phyloP scores from a whole-genome alignment of 2,888 invertebrate genomes.

The Apodemia duryi region DNA sequence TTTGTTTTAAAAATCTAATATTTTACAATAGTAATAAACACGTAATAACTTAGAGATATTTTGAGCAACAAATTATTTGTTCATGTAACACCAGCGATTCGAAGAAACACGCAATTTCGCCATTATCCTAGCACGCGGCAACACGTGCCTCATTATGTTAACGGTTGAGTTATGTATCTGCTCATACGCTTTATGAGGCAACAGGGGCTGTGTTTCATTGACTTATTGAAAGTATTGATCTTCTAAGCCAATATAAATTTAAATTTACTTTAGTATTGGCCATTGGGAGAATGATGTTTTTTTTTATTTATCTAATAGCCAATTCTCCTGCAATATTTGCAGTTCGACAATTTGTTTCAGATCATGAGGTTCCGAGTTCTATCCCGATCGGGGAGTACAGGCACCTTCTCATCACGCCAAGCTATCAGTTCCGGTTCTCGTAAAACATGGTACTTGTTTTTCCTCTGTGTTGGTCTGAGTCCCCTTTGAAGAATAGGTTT shows the following conservation, averaged over 20 bases:
- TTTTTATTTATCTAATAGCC: no score
- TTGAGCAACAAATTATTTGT: conserved; percentile 36
- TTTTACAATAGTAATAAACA: neutral
- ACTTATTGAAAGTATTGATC: conserved; percentile 21
- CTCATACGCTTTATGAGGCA: conserved; percentile 28
- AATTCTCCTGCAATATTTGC: no score
- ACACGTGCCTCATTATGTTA: conserved; percentile 32
- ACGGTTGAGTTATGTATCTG: conserved; percentile 34
- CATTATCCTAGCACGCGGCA: conserved; percentile 28
- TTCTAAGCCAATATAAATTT: neutral
- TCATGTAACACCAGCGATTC: conserved; percentile 53
- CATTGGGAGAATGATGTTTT: no score
- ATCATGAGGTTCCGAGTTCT: no score
- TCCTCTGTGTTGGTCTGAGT: no score
- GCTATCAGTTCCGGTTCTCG: no score
- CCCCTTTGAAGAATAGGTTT: no score
- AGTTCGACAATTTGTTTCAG: no score
- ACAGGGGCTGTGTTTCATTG: conserved; percentile 23
- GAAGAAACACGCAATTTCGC: conserved; percentile 53
- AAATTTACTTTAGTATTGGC: neutral
- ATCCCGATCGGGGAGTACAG: no score
- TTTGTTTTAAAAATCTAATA: neutral
- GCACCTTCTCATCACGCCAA: no score
- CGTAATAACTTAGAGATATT: neutral
- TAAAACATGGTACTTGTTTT: no score